Evolutionary conservation across 2,888 invertebrate genomes (phyloP).

Genomic region (Cenopis cana): DNA sequence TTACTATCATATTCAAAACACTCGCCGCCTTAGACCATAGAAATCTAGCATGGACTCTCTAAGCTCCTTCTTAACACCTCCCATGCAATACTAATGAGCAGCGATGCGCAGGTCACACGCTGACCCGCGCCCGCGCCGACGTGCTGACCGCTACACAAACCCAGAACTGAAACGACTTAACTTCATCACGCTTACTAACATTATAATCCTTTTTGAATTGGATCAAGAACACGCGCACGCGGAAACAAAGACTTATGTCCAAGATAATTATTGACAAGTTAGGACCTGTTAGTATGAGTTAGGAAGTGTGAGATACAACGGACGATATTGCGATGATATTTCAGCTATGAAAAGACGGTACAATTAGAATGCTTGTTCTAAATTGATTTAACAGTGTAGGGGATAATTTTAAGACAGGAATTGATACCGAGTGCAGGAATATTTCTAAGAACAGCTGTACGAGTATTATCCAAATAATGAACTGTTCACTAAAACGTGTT

Average conservation of each 20-base stretch:
- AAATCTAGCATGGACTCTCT: constrained; percentile 47
- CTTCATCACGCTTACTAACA: not conserved
- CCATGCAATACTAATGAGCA: constrained; percentile 69
- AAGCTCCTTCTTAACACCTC: constrained; percentile 51
- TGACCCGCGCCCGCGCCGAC: constrained; percentile 63
- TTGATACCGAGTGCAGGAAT: not conserved
- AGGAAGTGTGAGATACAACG: constrained; percentile 30
- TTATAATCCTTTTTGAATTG: not conserved
- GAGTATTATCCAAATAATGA: not conserved
- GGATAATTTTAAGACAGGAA: not conserved
- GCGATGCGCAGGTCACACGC: constrained; percentile 65
- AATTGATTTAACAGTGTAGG: constrained; percentile 18
- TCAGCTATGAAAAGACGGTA: constrained; percentile 32
- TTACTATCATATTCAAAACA: constrained; percentile 7
- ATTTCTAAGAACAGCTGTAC: too few relatives aligned
- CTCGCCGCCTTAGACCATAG: not conserved
- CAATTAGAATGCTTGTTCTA: constrained; percentile 28
- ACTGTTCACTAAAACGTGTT: too few relatives aligned
- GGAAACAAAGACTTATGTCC: not conserved
- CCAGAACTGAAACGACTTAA: constrained; percentile 4
- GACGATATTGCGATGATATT: constrained; percentile 45
- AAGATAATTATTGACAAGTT: not conserved
- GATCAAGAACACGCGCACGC: not conserved
- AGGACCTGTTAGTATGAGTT: constrained; percentile 6
- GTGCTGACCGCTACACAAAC: constrained; percentile 20